Evolutionary conservation across 2,888 invertebrate genomes (phyloP).

Genomic region (Lasioglossum figueresi): DNA sequence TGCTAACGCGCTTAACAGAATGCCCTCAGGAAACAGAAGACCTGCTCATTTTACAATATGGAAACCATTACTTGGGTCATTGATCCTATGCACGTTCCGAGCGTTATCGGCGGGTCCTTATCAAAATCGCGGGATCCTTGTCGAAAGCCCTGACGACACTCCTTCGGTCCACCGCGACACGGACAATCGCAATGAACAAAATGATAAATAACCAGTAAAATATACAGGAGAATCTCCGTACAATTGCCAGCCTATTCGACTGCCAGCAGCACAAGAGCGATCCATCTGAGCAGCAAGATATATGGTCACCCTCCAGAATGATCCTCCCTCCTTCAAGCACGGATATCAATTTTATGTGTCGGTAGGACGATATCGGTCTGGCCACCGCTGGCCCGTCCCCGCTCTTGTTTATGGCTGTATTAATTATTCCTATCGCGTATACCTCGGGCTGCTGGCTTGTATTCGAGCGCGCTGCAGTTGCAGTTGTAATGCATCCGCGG

Average conservation of each 20-base stretch:
- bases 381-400: conserved; percentile 37
- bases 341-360: conserved; percentile 81
- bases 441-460: conserved; percentile 68
- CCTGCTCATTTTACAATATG: background rate
- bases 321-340: conserved; percentile 62
- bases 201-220: conserved; percentile 49
- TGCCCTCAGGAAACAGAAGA: background rate
- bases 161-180: background rate
- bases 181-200: conserved; percentile 31
- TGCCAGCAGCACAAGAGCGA: conserved; percentile 25
- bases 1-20: background rate
- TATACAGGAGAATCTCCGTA: conserved; percentile 33
- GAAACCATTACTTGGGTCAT: background rate
- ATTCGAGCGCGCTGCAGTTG: conserved; percentile 69
- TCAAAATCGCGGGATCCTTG: background rate
- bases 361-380: conserved; percentile 74
- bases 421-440: conserved; percentile 83
- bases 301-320: conserved; percentile 48
- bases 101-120: background rate
- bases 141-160: background rate
- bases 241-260: conserved; percentile 40
- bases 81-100: background rate
- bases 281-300: conserved; percentile 43
- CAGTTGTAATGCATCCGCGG: conserved; percentile 73
- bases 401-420: conserved; percentile 81